Percentiles rank a stretch among this genome's conserved stretches.
These are phyloP conservation scores for Phenganax subtilis DNA, from an alignment of 92 coral and sea anemone genomes.

Conservation along the genomic window DNA sequence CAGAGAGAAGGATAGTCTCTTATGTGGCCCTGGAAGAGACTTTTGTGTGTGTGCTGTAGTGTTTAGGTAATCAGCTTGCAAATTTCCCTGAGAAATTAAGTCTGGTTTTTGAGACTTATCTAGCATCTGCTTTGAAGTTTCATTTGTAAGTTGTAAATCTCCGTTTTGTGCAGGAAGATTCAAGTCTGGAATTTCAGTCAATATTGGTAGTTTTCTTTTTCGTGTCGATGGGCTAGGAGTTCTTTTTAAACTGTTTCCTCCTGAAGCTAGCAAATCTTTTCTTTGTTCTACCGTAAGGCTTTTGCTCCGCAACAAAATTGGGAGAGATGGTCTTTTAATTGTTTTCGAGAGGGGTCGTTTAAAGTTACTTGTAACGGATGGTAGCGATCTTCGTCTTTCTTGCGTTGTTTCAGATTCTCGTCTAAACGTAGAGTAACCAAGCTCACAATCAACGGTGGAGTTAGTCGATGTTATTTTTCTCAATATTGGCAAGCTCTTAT, in stretches of 20 bases:
- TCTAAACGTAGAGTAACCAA: not conserved
- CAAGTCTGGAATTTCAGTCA: not conserved
- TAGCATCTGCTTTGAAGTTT: not conserved
- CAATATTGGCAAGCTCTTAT: not conserved
- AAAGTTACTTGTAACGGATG: not conserved
- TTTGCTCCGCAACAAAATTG: not conserved
- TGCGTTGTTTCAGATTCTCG: not conserved
- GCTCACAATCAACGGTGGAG: not conserved
- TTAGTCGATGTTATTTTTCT: not conserved
- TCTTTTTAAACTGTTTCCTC: not conserved
- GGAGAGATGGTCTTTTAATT: conserved; percentile 3
- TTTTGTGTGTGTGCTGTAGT: no score
- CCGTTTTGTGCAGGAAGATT: not conserved
- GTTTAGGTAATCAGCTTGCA: no score
- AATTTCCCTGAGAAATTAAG: no score
- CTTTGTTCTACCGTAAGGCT: not conserved
- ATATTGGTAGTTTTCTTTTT: conserved; percentile 3
- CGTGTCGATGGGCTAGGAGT: not conserved
- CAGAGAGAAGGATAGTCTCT: no score
- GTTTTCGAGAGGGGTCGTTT: not conserved
- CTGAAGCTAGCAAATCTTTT: not conserved
- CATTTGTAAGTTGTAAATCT: not conserved
- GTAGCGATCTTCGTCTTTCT: conserved; percentile 9
- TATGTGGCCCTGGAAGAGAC: no score
- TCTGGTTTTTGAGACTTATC: no score